Evolutionary conservation across 2,113 vertebrate genomes (phyloP).

Genomic region (Strigops habroptila): DNA sequence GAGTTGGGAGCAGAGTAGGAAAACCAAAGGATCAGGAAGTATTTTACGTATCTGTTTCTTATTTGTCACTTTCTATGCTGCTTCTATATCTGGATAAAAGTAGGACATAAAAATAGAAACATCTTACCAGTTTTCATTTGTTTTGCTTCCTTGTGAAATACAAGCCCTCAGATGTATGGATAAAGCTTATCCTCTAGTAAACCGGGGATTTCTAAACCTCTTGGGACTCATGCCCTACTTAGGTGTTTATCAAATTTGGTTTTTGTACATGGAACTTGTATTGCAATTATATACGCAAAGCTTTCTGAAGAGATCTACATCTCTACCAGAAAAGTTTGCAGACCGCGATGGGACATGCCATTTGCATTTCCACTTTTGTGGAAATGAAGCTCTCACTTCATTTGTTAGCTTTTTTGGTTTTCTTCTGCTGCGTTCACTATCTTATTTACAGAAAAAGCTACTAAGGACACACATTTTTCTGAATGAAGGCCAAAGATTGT

Average conservation of each 20-base stretch:
- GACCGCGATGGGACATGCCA: neutral
- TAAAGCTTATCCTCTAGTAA: constrained; percentile 32
- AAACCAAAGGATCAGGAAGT: neutral
- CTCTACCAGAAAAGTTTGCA: neutral
- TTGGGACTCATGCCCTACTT: constrained; percentile 36
- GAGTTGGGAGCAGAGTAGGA: neutral
- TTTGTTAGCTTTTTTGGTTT: neutral
- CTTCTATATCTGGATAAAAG: neutral
- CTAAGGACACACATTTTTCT: neutral
- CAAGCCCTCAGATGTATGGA: neutral
- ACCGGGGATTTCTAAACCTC: constrained; percentile 49
- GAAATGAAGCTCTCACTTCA: neutral
- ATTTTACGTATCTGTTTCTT: neutral
- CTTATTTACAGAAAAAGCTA: neutral
- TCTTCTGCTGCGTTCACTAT: neutral
- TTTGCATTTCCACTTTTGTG: neutral
- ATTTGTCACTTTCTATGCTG: neutral
- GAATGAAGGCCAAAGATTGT: neutral
- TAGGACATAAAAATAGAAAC: neutral
- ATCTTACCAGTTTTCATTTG: neutral
- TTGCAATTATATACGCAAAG: neutral
- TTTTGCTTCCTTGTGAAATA: constrained; percentile 1
- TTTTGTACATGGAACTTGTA: neutral
- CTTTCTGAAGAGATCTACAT: neutral
- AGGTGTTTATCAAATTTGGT: constrained; percentile 30